Evolutionary conservation across 2,113 vertebrate species (phyloP).

Genomic region (Saccopteryx bilineata): DNA sequence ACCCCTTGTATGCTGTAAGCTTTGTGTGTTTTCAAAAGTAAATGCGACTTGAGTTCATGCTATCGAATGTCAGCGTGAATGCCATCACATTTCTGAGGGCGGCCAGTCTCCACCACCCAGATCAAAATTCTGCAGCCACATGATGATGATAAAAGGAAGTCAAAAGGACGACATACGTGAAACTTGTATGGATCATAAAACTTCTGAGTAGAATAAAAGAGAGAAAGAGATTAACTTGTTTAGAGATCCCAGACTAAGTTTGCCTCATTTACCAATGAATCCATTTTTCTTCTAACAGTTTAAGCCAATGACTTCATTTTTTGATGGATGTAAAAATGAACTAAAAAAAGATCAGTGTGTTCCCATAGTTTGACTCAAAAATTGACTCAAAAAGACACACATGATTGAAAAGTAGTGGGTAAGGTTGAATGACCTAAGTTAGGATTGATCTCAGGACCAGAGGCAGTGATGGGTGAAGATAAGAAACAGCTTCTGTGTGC

Average conservation of each 20-base stretch:
- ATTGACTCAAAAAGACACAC: neutral
- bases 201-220: neutral
- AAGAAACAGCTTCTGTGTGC: neutral
- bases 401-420: neutral
- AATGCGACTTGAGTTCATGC: neutral
- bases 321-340: neutral
- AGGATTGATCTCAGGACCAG: neutral
- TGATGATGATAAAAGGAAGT: neutral
- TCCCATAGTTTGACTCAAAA: neutral
- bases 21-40: neutral
- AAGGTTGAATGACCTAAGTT: neutral
- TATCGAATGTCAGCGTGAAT: neutral
- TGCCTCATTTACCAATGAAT: neutral
- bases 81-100: neutral
- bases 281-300: neutral
- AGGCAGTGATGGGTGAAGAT: neutral
- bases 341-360: neutral
- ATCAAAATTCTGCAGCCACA: neutral
- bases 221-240: neutral
- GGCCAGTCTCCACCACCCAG: neutral
- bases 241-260: neutral
- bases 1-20: neutral
- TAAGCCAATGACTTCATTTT: conserved; percentile 2
- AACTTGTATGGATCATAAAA: neutral
- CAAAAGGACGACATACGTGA: neutral